These are phyloP conservation scores for Kradibia gibbosae DNA, from an alignment of 1,140 invertebrate genomes.

Conservation along the genomic window DNA sequence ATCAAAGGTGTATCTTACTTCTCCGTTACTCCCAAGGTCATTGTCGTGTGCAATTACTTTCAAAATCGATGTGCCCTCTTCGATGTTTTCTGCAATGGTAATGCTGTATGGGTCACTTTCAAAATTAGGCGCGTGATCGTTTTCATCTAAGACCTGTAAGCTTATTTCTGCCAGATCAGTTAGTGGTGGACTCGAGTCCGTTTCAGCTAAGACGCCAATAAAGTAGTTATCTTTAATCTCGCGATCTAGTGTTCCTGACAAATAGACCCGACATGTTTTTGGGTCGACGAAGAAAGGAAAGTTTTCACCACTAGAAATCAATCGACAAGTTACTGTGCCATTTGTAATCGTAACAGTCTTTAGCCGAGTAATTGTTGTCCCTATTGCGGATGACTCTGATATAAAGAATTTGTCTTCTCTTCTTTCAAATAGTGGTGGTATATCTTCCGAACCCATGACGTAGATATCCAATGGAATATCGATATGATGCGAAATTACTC, in stretches of 20 bases:
- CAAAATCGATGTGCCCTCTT: slow-evolving; percentile 83
- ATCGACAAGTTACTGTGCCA: slow-evolving; percentile 77
- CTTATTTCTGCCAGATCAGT: slow-evolving; percentile 83
- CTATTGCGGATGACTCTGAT: slow-evolving; percentile 82
- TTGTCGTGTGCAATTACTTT: slow-evolving; percentile 87
- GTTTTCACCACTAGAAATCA: slow-evolving; percentile 77
- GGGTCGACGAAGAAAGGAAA: slow-evolving; percentile 84
- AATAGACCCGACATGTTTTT: slow-evolving; percentile 81
- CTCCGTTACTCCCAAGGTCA: slow-evolving; percentile 89
- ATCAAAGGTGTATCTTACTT: slow-evolving; percentile 84
- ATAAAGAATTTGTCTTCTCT: slow-evolving; percentile 84
- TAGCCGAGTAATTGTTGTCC: slow-evolving; percentile 78
- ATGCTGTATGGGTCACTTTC: slow-evolving; percentile 86
- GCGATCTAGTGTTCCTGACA: slow-evolving; percentile 83
- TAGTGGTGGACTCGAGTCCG: slow-evolving; percentile 82
- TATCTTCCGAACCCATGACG: slow-evolving; percentile 80
- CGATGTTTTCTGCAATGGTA: slow-evolving; percentile 86
- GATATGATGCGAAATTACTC: slow-evolving; percentile 79
- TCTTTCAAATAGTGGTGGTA: slow-evolving; percentile 82
- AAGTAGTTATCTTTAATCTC: slow-evolving; percentile 82
- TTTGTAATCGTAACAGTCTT: slow-evolving; percentile 77
- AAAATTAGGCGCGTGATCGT: slow-evolving; percentile 91
- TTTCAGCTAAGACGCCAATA: slow-evolving; percentile 87
- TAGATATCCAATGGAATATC: slow-evolving; percentile 87
- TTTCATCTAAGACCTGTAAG: slow-evolving; percentile 89